A percentile compares a stretch with the other conserved stretches of the same genome.
These are phyloP conservation scores for Cyclophora punctaria DNA, from an alignment of 2,888 invertebrate species.

Conservation along the genomic window DNA sequence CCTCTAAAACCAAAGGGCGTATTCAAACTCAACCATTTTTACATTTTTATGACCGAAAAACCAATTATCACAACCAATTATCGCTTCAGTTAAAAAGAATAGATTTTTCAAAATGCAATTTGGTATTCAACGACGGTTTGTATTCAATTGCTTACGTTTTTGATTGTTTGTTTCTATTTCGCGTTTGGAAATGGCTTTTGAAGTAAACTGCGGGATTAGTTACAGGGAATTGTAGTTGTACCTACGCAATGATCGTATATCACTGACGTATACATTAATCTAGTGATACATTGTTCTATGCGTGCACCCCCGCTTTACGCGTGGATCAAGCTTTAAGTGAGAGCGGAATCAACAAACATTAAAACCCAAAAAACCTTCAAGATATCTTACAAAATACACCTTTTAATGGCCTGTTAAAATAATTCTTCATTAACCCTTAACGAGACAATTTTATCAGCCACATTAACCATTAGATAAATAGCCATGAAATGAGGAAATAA, in stretches of 20 bases:
- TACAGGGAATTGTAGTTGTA: slow-evolving; percentile 19
- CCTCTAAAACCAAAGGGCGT: slow-evolving; percentile 52
- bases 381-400: too few species aligned
- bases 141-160: slow-evolving; percentile 26
- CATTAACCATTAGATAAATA: too few species aligned
- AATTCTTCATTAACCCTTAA: too few species aligned
- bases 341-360: too few species aligned
- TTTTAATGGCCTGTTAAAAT: too few species aligned
- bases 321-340: slow-evolving; percentile 18
- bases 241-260: slow-evolving; percentile 39
- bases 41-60: slow-evolving; percentile 65
- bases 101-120: slow-evolving; percentile 45
- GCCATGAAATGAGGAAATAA: too few species aligned
- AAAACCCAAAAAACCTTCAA: too few species aligned
- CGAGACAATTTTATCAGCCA: too few species aligned
- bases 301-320: slow-evolving; percentile 51
- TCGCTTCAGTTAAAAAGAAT: slow-evolving; percentile 58
- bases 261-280: slow-evolving; percentile 59
- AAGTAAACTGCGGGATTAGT: slow-evolving; percentile 22
- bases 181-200: slow-evolving; percentile 14
- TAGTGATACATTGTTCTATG: slow-evolving; percentile 61
- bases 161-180: slow-evolving; percentile 19
- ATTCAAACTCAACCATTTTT: slow-evolving; percentile 35
- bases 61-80: slow-evolving; percentile 70
- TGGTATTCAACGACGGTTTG: slow-evolving; percentile 29